Evolutionary conservation across 2,888 invertebrate species (phyloP).

Genomic region (Leptinotarsa rubiginosa): DNA sequence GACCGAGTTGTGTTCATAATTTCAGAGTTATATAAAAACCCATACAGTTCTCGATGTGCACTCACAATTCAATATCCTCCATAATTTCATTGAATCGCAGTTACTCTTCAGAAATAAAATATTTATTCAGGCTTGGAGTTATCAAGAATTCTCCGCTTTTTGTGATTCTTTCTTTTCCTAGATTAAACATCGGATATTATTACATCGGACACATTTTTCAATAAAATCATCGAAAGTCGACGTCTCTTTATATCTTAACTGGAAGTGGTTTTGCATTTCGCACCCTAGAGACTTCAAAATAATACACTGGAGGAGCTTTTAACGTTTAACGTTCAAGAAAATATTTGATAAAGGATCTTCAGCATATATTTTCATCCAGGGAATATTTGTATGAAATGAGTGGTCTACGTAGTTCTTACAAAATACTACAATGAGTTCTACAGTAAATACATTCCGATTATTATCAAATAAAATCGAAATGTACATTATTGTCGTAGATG

Average conservation of each 20-base stretch:
- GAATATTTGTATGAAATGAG: too few relatives aligned
- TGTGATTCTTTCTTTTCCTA: slow-evolving; percentile 1
- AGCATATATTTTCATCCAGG: neutral
- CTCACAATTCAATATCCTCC: neutral
- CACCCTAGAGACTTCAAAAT: neutral
- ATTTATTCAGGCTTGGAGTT: slow-evolving; percentile 1
- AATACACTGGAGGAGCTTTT: neutral
- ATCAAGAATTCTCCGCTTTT: neutral
- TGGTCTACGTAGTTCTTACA: too few relatives aligned
- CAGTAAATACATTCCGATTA: too few relatives aligned
- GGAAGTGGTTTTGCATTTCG: neutral
- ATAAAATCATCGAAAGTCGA: neutral
- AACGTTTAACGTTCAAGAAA: neutral
- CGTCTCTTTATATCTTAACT: slow-evolving; percentile 1
- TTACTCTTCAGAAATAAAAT: neutral
- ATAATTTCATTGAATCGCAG: neutral
- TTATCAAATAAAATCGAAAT: too few relatives aligned
- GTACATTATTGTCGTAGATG: too few relatives aligned
- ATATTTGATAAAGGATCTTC: neutral
- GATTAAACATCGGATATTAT: slow-evolving; percentile 2
- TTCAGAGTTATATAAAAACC: too few relatives aligned
- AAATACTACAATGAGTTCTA: neutral
- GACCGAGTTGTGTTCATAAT: too few relatives aligned
- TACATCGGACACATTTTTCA: neutral
- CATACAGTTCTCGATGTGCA: too few relatives aligned